Evolutionary conservation across 2,888 invertebrate genomes (phyloP).

Genomic region (Ophion ventricosus): DNA sequence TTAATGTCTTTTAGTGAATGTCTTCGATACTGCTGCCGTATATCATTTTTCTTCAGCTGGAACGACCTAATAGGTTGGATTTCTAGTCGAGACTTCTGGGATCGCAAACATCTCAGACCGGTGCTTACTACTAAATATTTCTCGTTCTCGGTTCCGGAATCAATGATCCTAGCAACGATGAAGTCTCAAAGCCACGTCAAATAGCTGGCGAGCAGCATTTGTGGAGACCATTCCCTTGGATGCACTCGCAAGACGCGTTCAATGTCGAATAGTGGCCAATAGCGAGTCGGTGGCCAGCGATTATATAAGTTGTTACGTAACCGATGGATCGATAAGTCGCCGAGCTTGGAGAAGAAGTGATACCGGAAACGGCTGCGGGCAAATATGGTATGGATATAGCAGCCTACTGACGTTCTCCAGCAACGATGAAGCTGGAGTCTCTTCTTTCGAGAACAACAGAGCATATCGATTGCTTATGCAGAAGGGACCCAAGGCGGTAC

Average conservation of each 20-base stretch:
- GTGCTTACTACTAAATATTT: conserved; percentile 2
- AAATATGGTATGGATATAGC: not conserved
- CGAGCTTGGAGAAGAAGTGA: conserved; percentile 11
- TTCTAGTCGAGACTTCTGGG: conserved; percentile 8
- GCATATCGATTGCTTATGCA: conserved; percentile 28
- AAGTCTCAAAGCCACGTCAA: not conserved
- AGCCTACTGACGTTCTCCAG: not conserved
- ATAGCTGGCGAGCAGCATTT: not conserved
- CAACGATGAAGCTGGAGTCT: conserved; percentile 33
- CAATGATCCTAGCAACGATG: not conserved
- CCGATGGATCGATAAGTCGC: conserved; percentile 40
- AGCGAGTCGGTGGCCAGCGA: conserved; percentile 5
- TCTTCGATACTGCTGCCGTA: conserved; percentile 20
- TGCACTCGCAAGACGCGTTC: not conserved
- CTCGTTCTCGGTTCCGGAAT: not conserved
- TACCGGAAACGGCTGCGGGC: not conserved
- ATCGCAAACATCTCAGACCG: conserved; percentile 17
- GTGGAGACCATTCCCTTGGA: not conserved
- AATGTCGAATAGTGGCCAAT: conserved; percentile 3
- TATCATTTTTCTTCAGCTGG: not conserved
- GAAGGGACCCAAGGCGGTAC: conserved; percentile 12
- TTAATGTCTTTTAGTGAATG: conserved; percentile 12
- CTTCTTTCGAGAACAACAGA: conserved; percentile 20
- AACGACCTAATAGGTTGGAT: conserved; percentile 20
- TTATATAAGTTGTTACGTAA: not conserved